Base-by-base conservation (phyloP, 1,140 invertebrate genomes). In the Drosophila oshimai region DNA sequence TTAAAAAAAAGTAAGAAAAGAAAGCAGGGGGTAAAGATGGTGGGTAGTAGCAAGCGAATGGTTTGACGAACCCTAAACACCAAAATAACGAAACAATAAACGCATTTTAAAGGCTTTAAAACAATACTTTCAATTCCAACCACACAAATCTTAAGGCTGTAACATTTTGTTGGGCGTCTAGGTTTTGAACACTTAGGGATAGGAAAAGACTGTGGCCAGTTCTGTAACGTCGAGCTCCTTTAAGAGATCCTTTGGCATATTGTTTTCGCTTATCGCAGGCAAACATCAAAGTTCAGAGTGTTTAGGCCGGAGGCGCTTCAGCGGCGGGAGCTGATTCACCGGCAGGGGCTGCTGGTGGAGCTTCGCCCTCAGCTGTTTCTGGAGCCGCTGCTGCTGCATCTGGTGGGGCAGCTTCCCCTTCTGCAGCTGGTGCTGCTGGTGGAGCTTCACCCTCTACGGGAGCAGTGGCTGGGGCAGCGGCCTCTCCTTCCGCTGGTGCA, bases 361-460 rank as follows among this genome's bases (percentile, higher is more conserved):
- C 72, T 7, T 69, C 80, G 5, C 90, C 74, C 5, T 81, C 90
- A 20, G 65, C 91, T 46, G 78, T 34, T 4, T 44, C 86, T 6
- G 79, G 49, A 5, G 65, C 39, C 5, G 76, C 79, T 20, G n/a
- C 2, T 74, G 13, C 72, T 57, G 31, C 42, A 26, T 57, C 76
- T 26, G 91, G 44, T 18, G 90, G 89, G 22, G 89, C 90, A 37
- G 70, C 90, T 24, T 83, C 88, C 3, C 61, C 34, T 41, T 51
- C 50, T 47, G 78, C 80, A 12, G 18, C 89, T 37, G 89, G 89
- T 1, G 88, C 83, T 13, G 92, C 90, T 24, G 51, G 10, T 2
- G 55, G 45, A n/a, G 89, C 90, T 4, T 92, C 89, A 6, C 89
- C 81, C 28, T 89, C 62, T 26, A 51, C 77, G 13, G 89, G 89